These are phyloP conservation scores for Dicycla oo DNA, from an alignment of 2,888 invertebrate genomes.

Conservation along the genomic window DNA sequence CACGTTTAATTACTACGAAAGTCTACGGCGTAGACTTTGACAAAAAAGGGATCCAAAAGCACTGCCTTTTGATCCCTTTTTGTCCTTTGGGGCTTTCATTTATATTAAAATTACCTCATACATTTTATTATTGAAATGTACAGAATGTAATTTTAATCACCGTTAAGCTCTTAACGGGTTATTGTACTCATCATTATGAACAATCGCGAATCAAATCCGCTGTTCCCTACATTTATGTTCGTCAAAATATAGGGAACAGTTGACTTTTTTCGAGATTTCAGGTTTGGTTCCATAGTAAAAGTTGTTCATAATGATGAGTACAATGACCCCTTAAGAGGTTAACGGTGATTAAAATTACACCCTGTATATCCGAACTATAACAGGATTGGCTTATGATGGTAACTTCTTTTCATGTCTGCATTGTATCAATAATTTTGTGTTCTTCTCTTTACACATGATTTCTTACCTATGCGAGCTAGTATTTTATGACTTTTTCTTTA, in stretches of 20 bases:
- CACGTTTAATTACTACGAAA: slow-evolving; percentile 22
- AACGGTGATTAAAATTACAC: no score
- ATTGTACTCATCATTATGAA: no score
- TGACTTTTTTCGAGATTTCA: no score
- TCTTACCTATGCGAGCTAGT: not conserved
- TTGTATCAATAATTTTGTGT: not conserved
- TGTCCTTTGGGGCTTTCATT: not conserved
- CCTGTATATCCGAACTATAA: not conserved
- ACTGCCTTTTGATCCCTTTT: not conserved
- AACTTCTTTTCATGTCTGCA: not conserved
- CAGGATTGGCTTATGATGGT: not conserved
- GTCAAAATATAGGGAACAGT: no score
- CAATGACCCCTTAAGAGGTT: no score
- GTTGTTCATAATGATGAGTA: no score
- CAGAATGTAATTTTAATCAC: no score
- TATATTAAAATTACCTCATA: not conserved
- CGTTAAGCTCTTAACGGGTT: no score
- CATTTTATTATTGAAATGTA: not conserved
- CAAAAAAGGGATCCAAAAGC: not conserved
- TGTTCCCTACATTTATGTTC: no score
- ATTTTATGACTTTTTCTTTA: not conserved
- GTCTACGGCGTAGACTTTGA: slow-evolving; percentile 1
- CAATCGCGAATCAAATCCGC: no score
- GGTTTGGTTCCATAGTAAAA: no score
- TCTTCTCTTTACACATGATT: not conserved